Conservation (phyloP, 2,888 invertebrate species). For the Diloba caeruleocephala region DNA sequence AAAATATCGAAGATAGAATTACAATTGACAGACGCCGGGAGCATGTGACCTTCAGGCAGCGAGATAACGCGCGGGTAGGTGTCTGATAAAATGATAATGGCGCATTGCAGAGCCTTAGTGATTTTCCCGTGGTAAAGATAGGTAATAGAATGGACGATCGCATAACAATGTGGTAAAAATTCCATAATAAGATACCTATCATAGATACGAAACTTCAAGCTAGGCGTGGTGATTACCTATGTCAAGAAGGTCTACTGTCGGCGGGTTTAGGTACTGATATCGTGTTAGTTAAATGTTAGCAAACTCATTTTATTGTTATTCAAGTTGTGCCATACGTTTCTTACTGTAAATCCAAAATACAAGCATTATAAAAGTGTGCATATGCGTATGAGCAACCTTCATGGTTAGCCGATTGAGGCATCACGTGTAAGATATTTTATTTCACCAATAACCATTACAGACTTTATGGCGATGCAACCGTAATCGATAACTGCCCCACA, state of each 20-base stretch:
- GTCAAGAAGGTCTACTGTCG: conserved; percentile 3
- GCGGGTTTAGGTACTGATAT: conserved; percentile 6
- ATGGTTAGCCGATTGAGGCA: conserved; percentile 47
- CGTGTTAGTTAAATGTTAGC: conserved; percentile 6
- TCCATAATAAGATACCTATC: conserved; percentile 35
- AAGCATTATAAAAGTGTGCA: background rate
- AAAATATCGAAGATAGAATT: conserved; percentile 46
- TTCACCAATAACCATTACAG: conserved; percentile 68
- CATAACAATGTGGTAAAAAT: conserved; percentile 30
- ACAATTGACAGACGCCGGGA: conserved; percentile 55
- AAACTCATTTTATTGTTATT: conserved; percentile 1
- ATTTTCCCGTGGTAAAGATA: conserved; percentile 44
- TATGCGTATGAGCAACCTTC: conserved; percentile 48
- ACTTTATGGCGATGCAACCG: conserved; percentile 67
- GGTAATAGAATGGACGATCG: conserved; percentile 25
- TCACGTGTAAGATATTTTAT: conserved; percentile 65
- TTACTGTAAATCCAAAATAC: no score
- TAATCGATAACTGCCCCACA: conserved; percentile 62
- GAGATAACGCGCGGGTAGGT: conserved; percentile 67
- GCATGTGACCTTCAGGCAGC: conserved; percentile 68
- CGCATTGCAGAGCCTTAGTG: conserved; percentile 61
- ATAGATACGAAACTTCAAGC: conserved; percentile 15
- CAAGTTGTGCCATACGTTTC: background rate
- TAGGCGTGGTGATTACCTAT: background rate
- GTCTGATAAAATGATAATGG: conserved; percentile 74